These are phyloP conservation scores for Craseonycteris thonglongyai DNA, from an alignment of 2,113 vertebrate genomes.

Conservation along the genomic window DNA sequence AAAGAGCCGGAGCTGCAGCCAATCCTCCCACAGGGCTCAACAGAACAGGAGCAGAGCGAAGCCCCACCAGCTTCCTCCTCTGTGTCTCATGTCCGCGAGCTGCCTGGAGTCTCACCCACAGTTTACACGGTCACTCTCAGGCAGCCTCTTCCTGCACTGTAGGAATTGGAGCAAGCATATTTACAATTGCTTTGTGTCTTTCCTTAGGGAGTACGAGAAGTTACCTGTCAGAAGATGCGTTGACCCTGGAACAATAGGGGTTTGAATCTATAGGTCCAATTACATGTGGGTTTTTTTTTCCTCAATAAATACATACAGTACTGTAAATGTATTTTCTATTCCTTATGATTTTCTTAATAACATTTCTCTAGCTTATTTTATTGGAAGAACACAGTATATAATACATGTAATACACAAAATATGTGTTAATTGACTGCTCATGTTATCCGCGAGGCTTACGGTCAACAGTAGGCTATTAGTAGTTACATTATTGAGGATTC, in stretches of 20 bases:
- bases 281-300: not conserved
- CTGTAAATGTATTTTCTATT: not conserved
- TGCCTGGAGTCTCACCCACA: not conserved
- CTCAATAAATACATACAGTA: not conserved
- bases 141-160: not conserved
- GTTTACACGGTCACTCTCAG: not conserved
- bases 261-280: not conserved
- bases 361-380: not conserved
- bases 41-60: constrained; percentile 13
- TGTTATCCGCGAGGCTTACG: not conserved
- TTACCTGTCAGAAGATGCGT: not conserved
- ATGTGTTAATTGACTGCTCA: not conserved
- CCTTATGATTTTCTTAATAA: not conserved
- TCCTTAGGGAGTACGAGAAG: not conserved
- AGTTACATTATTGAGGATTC: not conserved
- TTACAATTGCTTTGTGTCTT: not conserved
- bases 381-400: not conserved
- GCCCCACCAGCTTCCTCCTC: not conserved
- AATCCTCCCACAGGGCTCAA: not conserved
- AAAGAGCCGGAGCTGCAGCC: constrained; percentile 54
- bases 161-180: not conserved
- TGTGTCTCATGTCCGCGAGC: not conserved
- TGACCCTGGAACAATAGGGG: not conserved
- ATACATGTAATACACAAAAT: not conserved
- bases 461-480: not conserved